Evolutionary conservation across 2,113 vertebrate species (phyloP).

Genomic region (Actenoides hombroni): DNA sequence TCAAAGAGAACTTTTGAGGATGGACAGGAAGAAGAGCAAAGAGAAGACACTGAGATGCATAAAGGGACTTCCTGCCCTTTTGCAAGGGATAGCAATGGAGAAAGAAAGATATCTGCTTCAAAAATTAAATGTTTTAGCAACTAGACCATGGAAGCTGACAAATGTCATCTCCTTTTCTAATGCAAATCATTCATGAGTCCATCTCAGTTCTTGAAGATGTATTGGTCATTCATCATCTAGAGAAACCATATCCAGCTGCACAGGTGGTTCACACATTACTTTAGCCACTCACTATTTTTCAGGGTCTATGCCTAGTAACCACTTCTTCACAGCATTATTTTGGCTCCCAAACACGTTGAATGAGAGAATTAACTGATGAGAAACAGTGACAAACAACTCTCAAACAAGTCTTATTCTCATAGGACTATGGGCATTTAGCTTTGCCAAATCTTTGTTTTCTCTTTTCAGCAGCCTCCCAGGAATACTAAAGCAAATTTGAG

Average conservation of each 20-base stretch:
- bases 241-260: neutral
- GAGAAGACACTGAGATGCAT: neutral
- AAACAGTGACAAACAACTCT: neutral
- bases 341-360: neutral
- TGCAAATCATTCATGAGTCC: neutral
- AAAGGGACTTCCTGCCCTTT: neutral
- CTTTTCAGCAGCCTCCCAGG: neutral
- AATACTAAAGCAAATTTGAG: neutral
- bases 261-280: neutral
- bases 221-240: neutral
- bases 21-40: neutral
- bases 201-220: neutral
- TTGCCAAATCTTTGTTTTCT: neutral
- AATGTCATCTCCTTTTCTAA: neutral
- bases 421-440: neutral
- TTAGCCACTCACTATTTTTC: neutral
- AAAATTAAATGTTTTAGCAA: neutral
- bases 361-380: neutral
- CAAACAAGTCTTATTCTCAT: neutral
- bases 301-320: neutral
- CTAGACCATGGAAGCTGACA: neutral
- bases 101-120: neutral
- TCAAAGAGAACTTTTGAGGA: neutral
- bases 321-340: neutral
- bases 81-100: neutral